Base-by-base conservation (phyloP, 2,113 vertebrate species). In the Neogale vison region DNA sequence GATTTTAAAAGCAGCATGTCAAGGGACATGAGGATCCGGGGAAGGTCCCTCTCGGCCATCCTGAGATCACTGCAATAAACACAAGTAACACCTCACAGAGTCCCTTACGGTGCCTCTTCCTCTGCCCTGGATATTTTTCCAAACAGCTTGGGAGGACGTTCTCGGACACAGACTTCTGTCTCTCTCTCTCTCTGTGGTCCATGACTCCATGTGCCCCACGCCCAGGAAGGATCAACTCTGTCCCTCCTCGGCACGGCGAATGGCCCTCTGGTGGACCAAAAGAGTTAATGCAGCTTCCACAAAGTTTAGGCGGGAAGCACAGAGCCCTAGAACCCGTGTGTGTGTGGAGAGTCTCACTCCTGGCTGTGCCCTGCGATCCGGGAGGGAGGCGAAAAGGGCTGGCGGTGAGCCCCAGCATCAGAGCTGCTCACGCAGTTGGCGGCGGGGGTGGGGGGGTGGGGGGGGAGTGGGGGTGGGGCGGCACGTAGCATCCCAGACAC, bases 251-350 rank as follows among this genome's bases (percentile, higher is more conserved):
- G 45, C 0, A 1, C 74, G 9, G 34, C 10, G 0, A 65, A 36
- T 1, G 52, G 79, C 93, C 95, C 96, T 90, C 97, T 95, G 47
- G 69, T 94, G 96, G 95, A 61, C 39, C 23, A 24, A 47, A 63
- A 76, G 65, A 65, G 67, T 89, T 52, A 72, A 39, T 67, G 79
- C 93, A 84, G 8, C 45, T 63, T 72, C 80, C 21, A 0, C 20
- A 65, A 88, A 80, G 7, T 80, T 57, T 9, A 1, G 31, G 20
- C 0, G 0, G 61, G 34, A 91, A 18, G 57, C 50, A 8, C 34
- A 15, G 39, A 61, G 74, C 29, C 2, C 23, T 18, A 74, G 63
- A 57, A 34, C 24, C 0, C 1, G 42, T 42, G 0, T 42, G 76
- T 61, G 82, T 0, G 0, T 6, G 4, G 21, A 17, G 1, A 1